These are phyloP conservation scores for Lampropteryx suffumata DNA, from an alignment of 2,888 invertebrate genomes.

Conservation along the genomic window DNA sequence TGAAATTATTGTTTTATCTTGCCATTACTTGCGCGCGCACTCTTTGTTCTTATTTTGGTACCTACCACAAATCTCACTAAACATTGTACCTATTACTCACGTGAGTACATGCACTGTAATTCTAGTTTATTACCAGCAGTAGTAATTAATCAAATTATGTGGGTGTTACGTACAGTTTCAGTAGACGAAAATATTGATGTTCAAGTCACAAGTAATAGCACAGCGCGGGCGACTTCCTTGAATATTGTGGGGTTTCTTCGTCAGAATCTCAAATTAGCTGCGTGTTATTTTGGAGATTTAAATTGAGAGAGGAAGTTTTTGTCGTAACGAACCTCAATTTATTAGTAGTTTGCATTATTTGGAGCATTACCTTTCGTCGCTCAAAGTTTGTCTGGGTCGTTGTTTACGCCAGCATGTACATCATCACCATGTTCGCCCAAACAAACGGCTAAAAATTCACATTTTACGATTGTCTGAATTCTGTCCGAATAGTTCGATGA, in stretches of 20 bases:
- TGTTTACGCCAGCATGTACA: conserved; percentile 22
- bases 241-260: conserved; percentile 19
- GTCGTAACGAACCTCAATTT: conserved; percentile 15
- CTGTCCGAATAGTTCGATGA: conserved; percentile 36
- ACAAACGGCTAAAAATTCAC: conserved; percentile 44
- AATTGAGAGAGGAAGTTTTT: conserved; percentile 13
- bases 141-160: conserved; percentile 34
- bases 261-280: conserved; percentile 23
- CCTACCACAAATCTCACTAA: neutral
- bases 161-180: conserved; percentile 30
- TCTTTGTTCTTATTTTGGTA: conserved; percentile 10
- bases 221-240: conserved; percentile 23
- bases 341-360: conserved; percentile 11
- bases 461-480: conserved; percentile 44
- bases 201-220: conserved; percentile 5
- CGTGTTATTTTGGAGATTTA: conserved; percentile 17
- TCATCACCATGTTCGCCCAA: conserved; percentile 30
- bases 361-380: conserved; percentile 7
- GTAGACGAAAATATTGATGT: conserved; percentile 32
- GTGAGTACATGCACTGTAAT: conserved; percentile 13
- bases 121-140: conserved; percentile 10
- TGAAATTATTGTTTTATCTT: conserved; percentile 40
- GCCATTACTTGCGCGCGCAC: conserved; percentile 14
- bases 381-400: conserved; percentile 5
- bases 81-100: neutral